Conservation (phyloP, 2,888 invertebrate genomes). For the Oscheius onirici region DNA sequence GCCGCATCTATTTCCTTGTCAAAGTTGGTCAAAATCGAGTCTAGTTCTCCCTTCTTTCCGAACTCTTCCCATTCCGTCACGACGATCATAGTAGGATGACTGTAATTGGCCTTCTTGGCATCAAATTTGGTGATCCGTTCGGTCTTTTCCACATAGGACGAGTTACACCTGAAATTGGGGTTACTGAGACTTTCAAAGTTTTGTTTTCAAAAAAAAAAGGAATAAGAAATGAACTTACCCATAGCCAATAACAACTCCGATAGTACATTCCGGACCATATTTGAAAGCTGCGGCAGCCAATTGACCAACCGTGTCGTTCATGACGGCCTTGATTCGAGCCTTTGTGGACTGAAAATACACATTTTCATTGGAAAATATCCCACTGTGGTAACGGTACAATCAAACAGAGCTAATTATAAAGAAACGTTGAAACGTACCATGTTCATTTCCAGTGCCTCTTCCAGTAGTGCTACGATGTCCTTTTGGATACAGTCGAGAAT, state of each 20-base stretch:
- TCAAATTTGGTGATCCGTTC: conserved; percentile 70
- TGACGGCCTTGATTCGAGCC: conserved; percentile 71
- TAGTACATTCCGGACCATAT: conserved; percentile 70
- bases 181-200: no score
- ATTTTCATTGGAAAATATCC: neutral
- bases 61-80: conserved; percentile 72
- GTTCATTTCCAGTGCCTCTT: conserved; percentile 71
- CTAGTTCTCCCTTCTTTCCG: conserved; percentile 70
- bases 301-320: conserved; percentile 72
- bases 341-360: conserved; percentile 61
- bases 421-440: conserved; percentile 63
- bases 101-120: conserved; percentile 59
- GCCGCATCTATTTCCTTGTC: conserved; percentile 68
- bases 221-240: conserved; percentile 53
- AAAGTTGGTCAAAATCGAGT: conserved; percentile 68
- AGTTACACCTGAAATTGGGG: conserved; percentile 68
- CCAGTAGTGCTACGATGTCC: conserved; percentile 69
- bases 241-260: conserved; percentile 71
- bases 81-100: conserved; percentile 69
- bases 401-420: neutral
- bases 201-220: neutral
- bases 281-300: conserved; percentile 70
- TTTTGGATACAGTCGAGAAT: conserved; percentile 71
- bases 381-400: neutral
- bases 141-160: conserved; percentile 70